A percentile compares a stretch with the other conserved stretches of the same genome.
Conservation (phyloP, 2,797 vertebrate species). For the Platalea minor region DNA sequence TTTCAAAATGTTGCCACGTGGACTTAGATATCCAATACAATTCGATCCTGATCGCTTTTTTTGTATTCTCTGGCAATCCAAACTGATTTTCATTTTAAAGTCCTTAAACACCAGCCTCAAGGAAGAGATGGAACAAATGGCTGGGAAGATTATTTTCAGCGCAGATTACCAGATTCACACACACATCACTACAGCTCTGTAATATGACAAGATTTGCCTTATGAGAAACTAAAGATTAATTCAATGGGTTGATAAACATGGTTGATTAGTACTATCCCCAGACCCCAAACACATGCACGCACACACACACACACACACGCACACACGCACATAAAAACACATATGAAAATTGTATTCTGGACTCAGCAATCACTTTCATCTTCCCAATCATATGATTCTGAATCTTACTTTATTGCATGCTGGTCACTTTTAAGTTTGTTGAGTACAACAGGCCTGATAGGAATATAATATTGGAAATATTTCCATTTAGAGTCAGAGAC, state of each 20-base stretch:
- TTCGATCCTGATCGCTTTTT: neutral
- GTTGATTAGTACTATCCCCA: neutral
- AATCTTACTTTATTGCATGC: neutral
- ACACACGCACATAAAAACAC: neutral
- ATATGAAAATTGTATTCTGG: neutral
- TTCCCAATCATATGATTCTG: fast-evolving
- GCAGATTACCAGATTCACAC: neutral
- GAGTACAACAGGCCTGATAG: neutral
- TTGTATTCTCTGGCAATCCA: neutral
- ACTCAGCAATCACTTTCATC: neutral
- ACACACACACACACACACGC: neutral
- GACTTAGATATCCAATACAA: neutral
- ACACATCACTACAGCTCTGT: neutral
- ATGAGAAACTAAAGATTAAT: neutral
- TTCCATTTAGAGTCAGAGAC: neutral
- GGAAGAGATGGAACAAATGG: neutral
- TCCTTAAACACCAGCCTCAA: neutral
- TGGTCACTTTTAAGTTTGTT: neutral
- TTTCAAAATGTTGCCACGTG: conserved; percentile 21
- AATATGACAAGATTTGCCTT: neutral
- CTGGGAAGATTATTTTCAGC: neutral
- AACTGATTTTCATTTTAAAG: neutral
- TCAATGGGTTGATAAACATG: neutral
- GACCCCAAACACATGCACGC: fast-evolving
- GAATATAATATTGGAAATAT: neutral